Conservation (phyloP, 1,140 invertebrate genomes). For the Pseudomyrmex dendroicus region DNA sequence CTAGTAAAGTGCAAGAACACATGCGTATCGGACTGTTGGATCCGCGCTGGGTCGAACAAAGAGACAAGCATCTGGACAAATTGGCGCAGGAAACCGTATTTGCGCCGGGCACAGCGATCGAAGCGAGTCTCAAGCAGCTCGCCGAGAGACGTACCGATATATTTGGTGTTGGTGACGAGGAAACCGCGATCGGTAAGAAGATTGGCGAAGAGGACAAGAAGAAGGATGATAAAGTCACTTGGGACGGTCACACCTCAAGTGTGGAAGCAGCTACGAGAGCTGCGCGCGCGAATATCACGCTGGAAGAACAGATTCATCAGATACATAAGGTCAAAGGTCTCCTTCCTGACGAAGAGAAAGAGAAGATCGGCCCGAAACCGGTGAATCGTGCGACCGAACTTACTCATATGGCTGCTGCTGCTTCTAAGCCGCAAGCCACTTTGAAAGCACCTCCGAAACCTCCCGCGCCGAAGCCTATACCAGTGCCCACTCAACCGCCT, state of each 20-base stretch:
- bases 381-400: slow-evolving; percentile 84
- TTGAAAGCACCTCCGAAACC: slow-evolving; percentile 83
- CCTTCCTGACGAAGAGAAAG: slow-evolving; percentile 96
- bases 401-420: slow-evolving; percentile 82
- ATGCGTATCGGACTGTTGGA: slow-evolving; percentile 98
- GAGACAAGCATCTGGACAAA: slow-evolving; percentile 95
- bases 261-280: slow-evolving; percentile 96
- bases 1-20: slow-evolving; percentile 98
- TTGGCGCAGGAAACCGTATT: slow-evolving; percentile 94
- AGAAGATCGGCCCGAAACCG: slow-evolving; percentile 94
- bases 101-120: slow-evolving; percentile 95
- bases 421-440: slow-evolving; percentile 84
- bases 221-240: slow-evolving; percentile 96
- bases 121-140: slow-evolving; percentile 97
- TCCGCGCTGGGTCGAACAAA: slow-evolving; percentile 98
- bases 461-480: slow-evolving; percentile 81
- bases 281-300: slow-evolving; percentile 97
- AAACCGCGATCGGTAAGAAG: slow-evolving; percentile 99
- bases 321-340: slow-evolving; percentile 98
- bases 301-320: slow-evolving; percentile 98
- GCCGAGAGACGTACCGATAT: slow-evolving; percentile 99
- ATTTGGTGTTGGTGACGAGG: slow-evolving; percentile 99
- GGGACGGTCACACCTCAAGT: slow-evolving; percentile 99
- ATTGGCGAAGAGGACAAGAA: slow-evolving; percentile 97
- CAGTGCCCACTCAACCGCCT: slow-evolving; percentile 79